Conservation (phyloP, 53 echinoderm and acorn worm genomes). For the Arbacia lixula region DNA sequence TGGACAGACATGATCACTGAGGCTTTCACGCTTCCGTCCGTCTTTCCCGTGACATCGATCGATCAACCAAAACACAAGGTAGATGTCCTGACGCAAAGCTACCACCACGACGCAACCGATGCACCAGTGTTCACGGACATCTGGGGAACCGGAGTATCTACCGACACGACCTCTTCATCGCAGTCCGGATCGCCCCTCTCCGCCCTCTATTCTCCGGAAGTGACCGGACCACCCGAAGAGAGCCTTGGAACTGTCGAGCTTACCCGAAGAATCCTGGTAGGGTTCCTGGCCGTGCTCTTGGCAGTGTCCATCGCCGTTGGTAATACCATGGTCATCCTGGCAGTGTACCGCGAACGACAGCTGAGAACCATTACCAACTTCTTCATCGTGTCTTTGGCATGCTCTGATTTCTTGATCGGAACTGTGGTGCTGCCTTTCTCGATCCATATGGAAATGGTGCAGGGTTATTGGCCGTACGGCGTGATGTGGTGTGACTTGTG, state of each 20-base stretch:
- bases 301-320: slow-evolving; percentile 71
- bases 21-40: not conserved
- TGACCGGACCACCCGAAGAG: too few relatives aligned
- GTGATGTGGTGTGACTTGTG: slow-evolving; percentile 87
- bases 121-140: too few relatives aligned
- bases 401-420: slow-evolving; percentile 91
- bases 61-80: not conserved
- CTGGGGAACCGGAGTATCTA: too few relatives aligned
- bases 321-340: slow-evolving; percentile 88
- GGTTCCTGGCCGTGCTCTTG: slow-evolving; percentile 65
- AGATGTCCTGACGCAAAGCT: too few relatives aligned
- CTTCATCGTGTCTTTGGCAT: slow-evolving; percentile 90
- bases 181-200: too few relatives aligned
- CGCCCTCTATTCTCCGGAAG: too few relatives aligned
- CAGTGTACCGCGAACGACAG: slow-evolving; percentile 79
- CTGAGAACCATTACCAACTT: slow-evolving; percentile 86
- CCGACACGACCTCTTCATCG: too few relatives aligned
- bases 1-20: slow-evolving; percentile 27
- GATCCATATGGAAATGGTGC: slow-evolving; percentile 69
- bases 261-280: slow-evolving; percentile 21
- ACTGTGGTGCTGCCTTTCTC: slow-evolving; percentile 89
- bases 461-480: slow-evolving; percentile 91
- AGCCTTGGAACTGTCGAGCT: not conserved
- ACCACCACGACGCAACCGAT: too few relatives aligned
- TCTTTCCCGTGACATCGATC: slow-evolving; percentile 5